Evolutionary conservation across 2,888 invertebrate genomes (phyloP), one percentile per base, ranked within the genome.

Genomic region (Pachliopta kotzebuea): DNA sequence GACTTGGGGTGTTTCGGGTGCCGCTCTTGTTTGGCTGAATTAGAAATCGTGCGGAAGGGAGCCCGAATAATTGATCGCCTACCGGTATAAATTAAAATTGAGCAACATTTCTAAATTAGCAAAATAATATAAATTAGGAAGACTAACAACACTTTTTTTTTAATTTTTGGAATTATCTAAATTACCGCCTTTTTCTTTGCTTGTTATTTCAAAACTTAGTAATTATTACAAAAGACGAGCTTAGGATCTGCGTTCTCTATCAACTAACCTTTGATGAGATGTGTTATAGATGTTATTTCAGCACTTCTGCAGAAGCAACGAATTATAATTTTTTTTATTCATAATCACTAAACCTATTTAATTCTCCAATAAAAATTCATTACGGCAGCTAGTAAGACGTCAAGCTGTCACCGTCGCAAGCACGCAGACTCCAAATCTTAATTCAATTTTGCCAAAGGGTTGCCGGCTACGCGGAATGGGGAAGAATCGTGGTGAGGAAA

Each of bases 401-500:
- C 24, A 42, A 61, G 29, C 53, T 21, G 65, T 60, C 60, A 61
- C 31, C 53, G 42, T 21, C 56, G 53, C 42, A 26, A 56, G 42
- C 26, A 71, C 73, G 74, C 74, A 71, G 74, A 74, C 72, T 78
- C 76, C 72, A 76, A 79, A 79, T 77, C 75, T 80, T 82, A 85
- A 86, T 89, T 88, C 85, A 88, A 88, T 88, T 88, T 84, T 75
- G 77, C 78, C 82, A 86, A 87, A 88, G 89, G 89, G 89, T 89
- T 89, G 87, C 76, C 86, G 86, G 79, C 80, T 81, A 85, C 81
- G 86, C 87, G 87, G 79, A 85, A 88, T 79, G 79, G 77, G 81
- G 81, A 78, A 79, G 79, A 75, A 73, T 68, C 66, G 42, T 60
- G 63, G 64, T 67, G 69, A 69, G 67, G 70, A 58, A 57, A 56